Evolutionary conservation across 2,113 vertebrate genomes (phyloP), one percentile per base, ranked within the genome.

Genomic region (Carassius auratus): DNA sequence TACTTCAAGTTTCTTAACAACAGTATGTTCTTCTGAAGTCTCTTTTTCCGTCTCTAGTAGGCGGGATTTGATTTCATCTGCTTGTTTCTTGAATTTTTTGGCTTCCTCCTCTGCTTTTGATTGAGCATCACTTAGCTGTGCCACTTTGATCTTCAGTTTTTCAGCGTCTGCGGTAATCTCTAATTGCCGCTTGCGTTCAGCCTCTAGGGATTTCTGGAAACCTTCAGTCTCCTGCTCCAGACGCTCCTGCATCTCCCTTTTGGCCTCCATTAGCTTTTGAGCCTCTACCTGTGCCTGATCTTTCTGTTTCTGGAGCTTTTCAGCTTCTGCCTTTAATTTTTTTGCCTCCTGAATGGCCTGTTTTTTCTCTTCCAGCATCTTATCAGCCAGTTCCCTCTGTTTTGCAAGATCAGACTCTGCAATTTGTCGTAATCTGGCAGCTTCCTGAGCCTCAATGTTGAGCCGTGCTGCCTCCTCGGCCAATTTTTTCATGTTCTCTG

Each of bases 331-430:
- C 90, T 95, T 96, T 59, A 99, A 95, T 83, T 61, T n/a, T 61
- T n/a, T 95, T 33, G 98, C 97, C 90, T 99, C 98, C 88, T 97
- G 97, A 66, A 98, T 96, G 0, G 97, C 98, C 92, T 97, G 97
- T 96, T 99, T 98, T 92, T 99, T 99, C 91, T 99, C 98, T 87
- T 97, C 97, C 5, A 98, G 92, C 95, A 98, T 97, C 90, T 96
- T 97, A 85, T 99, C 98, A 0, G 97, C 97, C 68, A 99, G 93
- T 0, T 93, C 95, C 62, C 97, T 95, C 92, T 99, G 98, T 84
- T 97, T 94, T 0, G 95, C 95, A 71, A 99, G 89, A 89, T 97
- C 95, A 0, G 96, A 90, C 87, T 99, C 98, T 0, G 97, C 97
- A 4, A 94, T 87, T 90, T 97, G 91, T 88, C 98, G 94, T 88